Conservation (phyloP, 2,797 vertebrate species). For the Chelon labrosus region DNA sequence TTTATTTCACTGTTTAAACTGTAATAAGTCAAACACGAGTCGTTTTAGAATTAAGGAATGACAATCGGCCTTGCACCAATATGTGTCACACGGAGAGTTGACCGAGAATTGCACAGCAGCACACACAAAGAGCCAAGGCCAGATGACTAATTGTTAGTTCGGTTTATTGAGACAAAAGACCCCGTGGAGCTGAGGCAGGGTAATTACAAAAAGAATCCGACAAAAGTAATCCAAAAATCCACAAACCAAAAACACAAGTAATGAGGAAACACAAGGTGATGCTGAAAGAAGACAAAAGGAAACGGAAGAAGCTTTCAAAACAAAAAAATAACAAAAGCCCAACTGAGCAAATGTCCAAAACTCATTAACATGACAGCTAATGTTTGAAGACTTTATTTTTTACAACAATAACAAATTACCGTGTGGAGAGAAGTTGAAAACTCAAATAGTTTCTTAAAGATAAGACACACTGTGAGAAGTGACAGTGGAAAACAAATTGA, state of each 20-base stretch:
- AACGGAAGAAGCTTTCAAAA: too few species aligned
- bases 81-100: neutral
- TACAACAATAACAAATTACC: neutral
- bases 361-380: neutral
- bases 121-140: too few species aligned
- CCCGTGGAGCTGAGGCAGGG: too few species aligned
- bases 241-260: too few species aligned
- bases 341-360: too few species aligned
- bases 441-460: slow-evolving; percentile 21
- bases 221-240: too few species aligned
- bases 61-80: neutral
- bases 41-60: neutral
- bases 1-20: neutral
- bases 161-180: too few species aligned
- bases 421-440: slow-evolving; percentile 5
- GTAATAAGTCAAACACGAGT: neutral
- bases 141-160: too few species aligned
- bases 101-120: neutral
- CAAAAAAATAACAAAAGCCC: too few species aligned
- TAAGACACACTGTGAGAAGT: neutral
- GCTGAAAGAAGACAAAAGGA: too few species aligned
- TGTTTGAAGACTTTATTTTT: neutral
- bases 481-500: neutral
- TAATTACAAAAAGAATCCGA: too few species aligned
- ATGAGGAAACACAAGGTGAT: too few species aligned